Conservation (phyloP, 2,113 vertebrate genomes). For the Petrocephalus microphthalmus region DNA sequence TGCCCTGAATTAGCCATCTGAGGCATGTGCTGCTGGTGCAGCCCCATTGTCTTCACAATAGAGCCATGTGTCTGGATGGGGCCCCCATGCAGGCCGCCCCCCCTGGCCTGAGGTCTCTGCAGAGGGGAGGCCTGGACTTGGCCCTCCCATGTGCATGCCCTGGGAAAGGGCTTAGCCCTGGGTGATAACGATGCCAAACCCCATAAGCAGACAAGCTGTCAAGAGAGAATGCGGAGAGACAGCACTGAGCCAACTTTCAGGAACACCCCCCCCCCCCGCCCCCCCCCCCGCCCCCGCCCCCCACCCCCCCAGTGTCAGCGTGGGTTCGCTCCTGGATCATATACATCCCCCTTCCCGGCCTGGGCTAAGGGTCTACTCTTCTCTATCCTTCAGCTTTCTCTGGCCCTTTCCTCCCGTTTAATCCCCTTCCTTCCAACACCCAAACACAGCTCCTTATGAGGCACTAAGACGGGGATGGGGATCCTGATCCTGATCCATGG, state of each 20-base stretch:
- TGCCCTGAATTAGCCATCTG: not conserved
- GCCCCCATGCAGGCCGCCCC: not conserved
- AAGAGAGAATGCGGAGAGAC: conserved; percentile 6
- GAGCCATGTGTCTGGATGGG: not conserved
- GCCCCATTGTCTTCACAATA: not conserved
- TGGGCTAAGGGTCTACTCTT: not conserved
- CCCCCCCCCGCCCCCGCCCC: not conserved
- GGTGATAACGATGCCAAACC: not conserved
- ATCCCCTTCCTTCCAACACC: not conserved
- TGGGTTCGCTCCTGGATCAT: not conserved
- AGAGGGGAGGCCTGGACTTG: not conserved
- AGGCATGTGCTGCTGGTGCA: not conserved
- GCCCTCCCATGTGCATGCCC: not conserved
- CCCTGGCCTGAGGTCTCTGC: not conserved
- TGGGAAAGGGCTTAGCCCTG: not conserved
- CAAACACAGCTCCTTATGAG: not conserved
- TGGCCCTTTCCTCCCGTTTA: not conserved
- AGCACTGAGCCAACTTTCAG: not conserved
- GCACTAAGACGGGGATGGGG: not conserved
- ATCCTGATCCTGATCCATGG: not conserved
- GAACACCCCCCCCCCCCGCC: not conserved
- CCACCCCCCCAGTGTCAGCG: not conserved
- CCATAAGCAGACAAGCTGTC: not conserved
- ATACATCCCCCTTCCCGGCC: not conserved
- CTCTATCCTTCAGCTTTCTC: not conserved